Evolutionary conservation across 2,888 invertebrate genomes (phyloP).

Genomic region (Drosophila prostipennis): DNA sequence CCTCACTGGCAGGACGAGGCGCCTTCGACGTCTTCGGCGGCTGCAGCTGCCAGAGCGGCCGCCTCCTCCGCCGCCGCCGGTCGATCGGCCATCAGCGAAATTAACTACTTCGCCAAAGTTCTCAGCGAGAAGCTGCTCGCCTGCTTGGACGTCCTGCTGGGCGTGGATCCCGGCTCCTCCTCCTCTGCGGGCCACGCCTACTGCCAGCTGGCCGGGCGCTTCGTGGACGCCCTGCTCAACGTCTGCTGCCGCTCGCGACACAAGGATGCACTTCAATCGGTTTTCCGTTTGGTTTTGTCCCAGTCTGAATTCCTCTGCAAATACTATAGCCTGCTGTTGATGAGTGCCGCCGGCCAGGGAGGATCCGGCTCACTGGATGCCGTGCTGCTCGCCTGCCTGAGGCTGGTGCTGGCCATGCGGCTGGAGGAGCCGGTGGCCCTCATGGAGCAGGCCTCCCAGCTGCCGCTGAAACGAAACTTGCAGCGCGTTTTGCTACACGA

Average conservation of each 20-base stretch:
- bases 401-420: constrained; percentile 80
- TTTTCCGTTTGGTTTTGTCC: constrained; percentile 78
- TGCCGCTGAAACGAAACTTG: constrained; percentile 66
- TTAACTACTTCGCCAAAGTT: constrained; percentile 84
- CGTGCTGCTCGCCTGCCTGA: constrained; percentile 75
- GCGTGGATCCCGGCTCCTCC: constrained; percentile 21
- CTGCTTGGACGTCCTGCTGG: constrained; percentile 73
- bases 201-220: constrained; percentile 79
- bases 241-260: constrained; percentile 79
- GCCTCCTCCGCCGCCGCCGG: constrained; percentile 16
- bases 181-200: constrained; percentile 55
- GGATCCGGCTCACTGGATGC: constrained; percentile 56
- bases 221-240: constrained; percentile 81
- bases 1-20: constrained; percentile 62
- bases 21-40: constrained; percentile 79
- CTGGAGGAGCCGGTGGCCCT: constrained; percentile 77
- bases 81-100: constrained; percentile 76
- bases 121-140: constrained; percentile 82
- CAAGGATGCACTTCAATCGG: constrained; percentile 81
- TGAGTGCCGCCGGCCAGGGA: constrained; percentile 54
- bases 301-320: constrained; percentile 82
- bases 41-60: constrained; percentile 53
- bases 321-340: constrained; percentile 77
- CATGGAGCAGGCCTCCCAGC: constrained; percentile 60
- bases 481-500: constrained; percentile 77